Conservation (phyloP, 1,140 invertebrate species). For the Carcinoscorpius rotundicauda region DNA sequence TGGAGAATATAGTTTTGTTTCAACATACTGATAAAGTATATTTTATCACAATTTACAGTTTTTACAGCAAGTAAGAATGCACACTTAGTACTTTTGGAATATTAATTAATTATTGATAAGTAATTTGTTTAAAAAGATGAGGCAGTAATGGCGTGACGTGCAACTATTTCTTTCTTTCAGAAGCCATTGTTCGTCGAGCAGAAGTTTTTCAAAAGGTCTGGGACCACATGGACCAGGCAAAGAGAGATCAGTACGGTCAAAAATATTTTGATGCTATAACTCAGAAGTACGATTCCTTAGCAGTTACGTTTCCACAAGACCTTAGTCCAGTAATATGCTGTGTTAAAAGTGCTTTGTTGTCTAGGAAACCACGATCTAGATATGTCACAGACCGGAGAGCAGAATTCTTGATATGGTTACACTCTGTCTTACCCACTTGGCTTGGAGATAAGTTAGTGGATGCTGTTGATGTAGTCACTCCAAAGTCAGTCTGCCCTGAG, state of each 20-base stretch:
- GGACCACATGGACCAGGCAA: not conserved
- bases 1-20: no score
- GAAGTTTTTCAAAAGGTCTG: not conserved
- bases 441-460: constrained; percentile 1
- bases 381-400: not conserved
- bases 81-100: no score
- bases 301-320: constrained; percentile 1
- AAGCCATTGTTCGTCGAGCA: not conserved
- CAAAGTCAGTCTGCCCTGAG: not conserved
- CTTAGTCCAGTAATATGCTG: not conserved
- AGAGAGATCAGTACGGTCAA: not conserved
- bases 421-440: not conserved
- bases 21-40: no score
- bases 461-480: not conserved
- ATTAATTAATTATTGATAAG: no score
- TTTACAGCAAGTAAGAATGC: no score
- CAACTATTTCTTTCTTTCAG: not conserved
- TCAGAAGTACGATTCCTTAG: not conserved
- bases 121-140: no score
- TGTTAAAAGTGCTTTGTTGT: constrained; percentile 1
- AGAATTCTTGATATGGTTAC: not conserved
- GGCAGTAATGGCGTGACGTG: no score
- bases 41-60: no score
- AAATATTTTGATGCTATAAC: not conserved
- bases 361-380: not conserved